A percentile compares a stretch with the other conserved stretches of the same genome.
Conservation (phyloP, 2,797 vertebrate species). For the Tangara arthus region DNA sequence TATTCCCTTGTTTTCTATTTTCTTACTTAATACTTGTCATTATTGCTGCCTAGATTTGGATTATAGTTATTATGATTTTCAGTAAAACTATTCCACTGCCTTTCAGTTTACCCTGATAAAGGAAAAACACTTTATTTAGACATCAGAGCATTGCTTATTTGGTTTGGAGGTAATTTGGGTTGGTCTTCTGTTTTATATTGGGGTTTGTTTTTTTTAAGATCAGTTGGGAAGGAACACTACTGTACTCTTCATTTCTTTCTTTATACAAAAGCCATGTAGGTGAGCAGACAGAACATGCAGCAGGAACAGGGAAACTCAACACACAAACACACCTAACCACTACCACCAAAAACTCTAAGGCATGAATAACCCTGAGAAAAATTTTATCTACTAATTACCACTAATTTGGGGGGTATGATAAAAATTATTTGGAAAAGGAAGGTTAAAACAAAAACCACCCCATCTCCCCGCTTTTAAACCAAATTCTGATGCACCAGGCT, state of each 20-base stretch:
- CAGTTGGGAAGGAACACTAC: neutral
- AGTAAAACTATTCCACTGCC: neutral
- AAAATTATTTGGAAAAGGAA: neutral
- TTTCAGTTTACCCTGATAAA: neutral
- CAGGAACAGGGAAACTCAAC: neutral
- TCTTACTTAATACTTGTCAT: neutral
- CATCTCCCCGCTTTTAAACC: neutral
- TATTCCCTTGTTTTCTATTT: neutral
- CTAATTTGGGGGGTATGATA: accelerated
- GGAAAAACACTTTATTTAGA: neutral
- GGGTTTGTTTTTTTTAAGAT: neutral
- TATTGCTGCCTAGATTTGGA: neutral
- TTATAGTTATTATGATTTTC: neutral
- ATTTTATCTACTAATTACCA: neutral
- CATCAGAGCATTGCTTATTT: neutral
- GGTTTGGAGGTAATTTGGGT: neutral
- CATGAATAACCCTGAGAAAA: neutral
- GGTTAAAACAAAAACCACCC: neutral
- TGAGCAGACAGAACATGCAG: neutral
- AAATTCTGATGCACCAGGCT: neutral
- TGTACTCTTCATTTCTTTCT: neutral
- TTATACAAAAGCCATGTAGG: neutral
- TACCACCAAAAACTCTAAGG: neutral
- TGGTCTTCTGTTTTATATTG: neutral
- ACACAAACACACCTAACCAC: neutral